A percentile compares a stretch with the other conserved stretches of the same genome.
Evolutionary conservation across 2,888 invertebrate genomes (phyloP).

Genomic region (Eupelmus urozonus): DNA sequence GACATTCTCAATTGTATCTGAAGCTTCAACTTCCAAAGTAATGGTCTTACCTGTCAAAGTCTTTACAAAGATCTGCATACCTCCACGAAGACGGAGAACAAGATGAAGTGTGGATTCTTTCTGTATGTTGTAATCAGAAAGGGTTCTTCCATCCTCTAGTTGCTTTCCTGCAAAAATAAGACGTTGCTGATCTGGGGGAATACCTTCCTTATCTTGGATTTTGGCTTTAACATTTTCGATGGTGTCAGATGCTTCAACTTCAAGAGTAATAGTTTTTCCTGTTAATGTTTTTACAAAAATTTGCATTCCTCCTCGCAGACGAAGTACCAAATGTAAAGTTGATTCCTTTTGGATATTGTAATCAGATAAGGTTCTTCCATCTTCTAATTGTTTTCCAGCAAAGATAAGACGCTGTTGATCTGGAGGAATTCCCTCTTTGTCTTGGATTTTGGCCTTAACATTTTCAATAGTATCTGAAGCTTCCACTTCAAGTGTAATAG

Average conservation of each 20-base stretch:
- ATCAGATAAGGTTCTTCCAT: constrained; percentile 65
- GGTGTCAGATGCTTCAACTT: constrained; percentile 65
- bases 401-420: constrained; percentile 66
- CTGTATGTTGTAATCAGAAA: constrained; percentile 67
- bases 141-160: constrained; percentile 65
- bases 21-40: constrained; percentile 65
- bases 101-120: constrained; percentile 66
- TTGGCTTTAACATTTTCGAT: constrained; percentile 66
- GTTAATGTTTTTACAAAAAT: constrained; percentile 68
- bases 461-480: constrained; percentile 68
- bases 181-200: constrained; percentile 67
- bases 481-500: constrained; percentile 67
- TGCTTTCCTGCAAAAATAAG: constrained; percentile 68
- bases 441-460: constrained; percentile 67
- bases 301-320: constrained; percentile 67
- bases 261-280: constrained; percentile 66
- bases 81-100: constrained; percentile 65
- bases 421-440: constrained; percentile 68
- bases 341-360: constrained; percentile 68
- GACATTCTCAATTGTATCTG: constrained; percentile 65
- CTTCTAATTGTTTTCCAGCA: constrained; percentile 66
- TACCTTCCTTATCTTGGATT: constrained; percentile 68
- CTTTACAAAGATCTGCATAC: constrained; percentile 69
- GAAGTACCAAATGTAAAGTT: constrained; percentile 63
- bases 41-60: constrained; percentile 67